Base-by-base conservation (phyloP, 2,797 vertebrate genomes). In the Crossoptilon crossoptilon region DNA sequence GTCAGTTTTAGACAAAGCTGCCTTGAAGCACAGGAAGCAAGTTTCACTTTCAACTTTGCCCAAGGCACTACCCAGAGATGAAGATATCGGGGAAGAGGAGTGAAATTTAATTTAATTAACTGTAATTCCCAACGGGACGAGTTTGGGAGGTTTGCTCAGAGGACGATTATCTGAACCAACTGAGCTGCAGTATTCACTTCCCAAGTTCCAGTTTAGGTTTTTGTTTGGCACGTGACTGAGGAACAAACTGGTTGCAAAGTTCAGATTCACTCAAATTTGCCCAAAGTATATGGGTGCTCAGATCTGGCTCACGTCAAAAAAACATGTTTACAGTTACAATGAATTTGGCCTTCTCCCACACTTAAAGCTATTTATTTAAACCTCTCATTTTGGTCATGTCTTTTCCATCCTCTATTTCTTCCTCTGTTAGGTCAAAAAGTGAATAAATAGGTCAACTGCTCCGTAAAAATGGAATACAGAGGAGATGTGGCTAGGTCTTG, bases 361-460 rank as follows among this genome's bases (percentile, higher is more conserved):
- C 90, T 76, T 89, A 91, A 93, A 91, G 39, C 60, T 91, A 79
- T 86, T 94, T 90, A 73, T 83, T 90, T 83, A 93, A 95, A 87
- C 79, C 90, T 84, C 59, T 96, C 74, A 96, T 96, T 96, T 96
- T 87, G 83, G 93, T 91, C 63, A 44, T 90, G 93, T 93, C 44
- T 91, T 95, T 96, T 93, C 86, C 93, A 91, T 92, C 84, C 93
- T 91, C 39, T 56, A 73, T 94, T 96, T 95, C 68, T 83, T 90
- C 88, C 62, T 66, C 83, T 83, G 63, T 48, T 86, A 67, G 93
- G 95, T 96, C 96, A 96, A 91, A 84, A 92, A 91, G 84, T 75
- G 75, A 96, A 26, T 84, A 91, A 94, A 88, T 86, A 83, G 75
- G 92, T 95, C 91, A 93, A 95, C 55, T 62, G 46, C 26, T 93